Base-by-base conservation (phyloP, 1,140 invertebrate species). In the Stegodyphus dumicola region DNA sequence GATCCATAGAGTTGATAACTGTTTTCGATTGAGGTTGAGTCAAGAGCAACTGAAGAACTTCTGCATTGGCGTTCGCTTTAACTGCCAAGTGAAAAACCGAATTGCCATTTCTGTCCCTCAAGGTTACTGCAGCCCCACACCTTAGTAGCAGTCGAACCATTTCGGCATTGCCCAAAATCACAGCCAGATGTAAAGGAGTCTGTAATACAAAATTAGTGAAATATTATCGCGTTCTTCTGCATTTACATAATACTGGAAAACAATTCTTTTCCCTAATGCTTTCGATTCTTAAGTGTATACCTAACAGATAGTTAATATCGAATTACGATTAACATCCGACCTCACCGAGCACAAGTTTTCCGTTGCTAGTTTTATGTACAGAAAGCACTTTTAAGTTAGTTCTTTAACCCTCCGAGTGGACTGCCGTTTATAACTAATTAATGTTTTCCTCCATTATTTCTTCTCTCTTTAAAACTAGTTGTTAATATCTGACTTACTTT, bases 161-260 rank as follows among this genome's bases (percentile, higher is more conserved):
- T 13, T 80, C 67, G 49, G n/a, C 2, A 49, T 86, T 80, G 4
- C 77, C 77, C 11, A 86, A 5, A 66, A 86, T 86, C 15, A 86
- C 85, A 2, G 85, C 77, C n/a, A 86, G 52, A 54, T 86, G 85
- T 0, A 86, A 49, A 10, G 85, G 77, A 18, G 85, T 86, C 85
- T 86, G 52, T 6, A 69, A 60, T 73, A 53, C 18, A 64, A 76
- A 77, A 52, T 2, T 49, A 71, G 15, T 60, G 9, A 60, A 15
- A 11, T 60, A 60, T 15, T 60, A 15, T 60, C 9, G 56, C 56
- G 15, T 60, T 9, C 9, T 60, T 9, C 15, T 2, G 15, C 9
- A 11, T 15, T 60, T 60, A 11, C 56, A 60, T 11, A 11, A 15
- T 5, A 11, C 2, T 11, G 56, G 15, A 60, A 60, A 60, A 60